Evolutionary conservation across 2,888 invertebrate genomes (phyloP), one percentile per base, ranked within the genome.

Genomic region (Mythimna loreyi): DNA sequence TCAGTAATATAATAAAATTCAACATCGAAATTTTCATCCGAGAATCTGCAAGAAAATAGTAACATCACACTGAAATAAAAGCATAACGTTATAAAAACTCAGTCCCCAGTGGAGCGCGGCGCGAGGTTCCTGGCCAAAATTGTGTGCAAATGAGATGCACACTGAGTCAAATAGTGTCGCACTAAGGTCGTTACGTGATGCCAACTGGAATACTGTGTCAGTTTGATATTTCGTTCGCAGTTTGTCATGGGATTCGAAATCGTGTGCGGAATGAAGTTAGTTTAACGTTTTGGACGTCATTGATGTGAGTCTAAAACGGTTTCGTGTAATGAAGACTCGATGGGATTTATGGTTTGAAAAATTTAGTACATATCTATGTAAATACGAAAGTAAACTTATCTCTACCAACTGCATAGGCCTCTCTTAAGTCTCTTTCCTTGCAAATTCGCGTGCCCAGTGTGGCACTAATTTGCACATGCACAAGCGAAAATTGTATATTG

Each of bases 81-180:
- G 19, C 21, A 59, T 61, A 60, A 58, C 45, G 60, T 40, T 50
- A 28, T 6, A 53, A 68, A 72, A 65, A 56, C 3, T 53, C 19
- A 52, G 56, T 49, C 49, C 72, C 67, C 68, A 52, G 52, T 63
- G 62, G 30, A 63, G 43, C 28, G 13, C 53, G 7, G 4, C 33
- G 49, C 25, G 19, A 21, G 30, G 45, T 45, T 52, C 50, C 56
- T 28, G 59, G 78, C 13, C 69, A 69, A 69, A 73, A 78, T 58
- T 68, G 36, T 45, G 30, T 30, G 58, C 56, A 73, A 73, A 78
- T 77, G 73, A 73, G 62, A 68, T 78, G 69, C 68, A 50, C 49
- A 30, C 60, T 11, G 74, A 62, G 66, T 58, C 66, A 63, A 66
- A 68, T 60, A 56, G 75, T 66, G 47, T 57, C 21, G 55, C 65